phyloP scores from a whole-genome alignment of 2,113 vertebrate genomes.

The Cricetomys ansorgei region DNA sequence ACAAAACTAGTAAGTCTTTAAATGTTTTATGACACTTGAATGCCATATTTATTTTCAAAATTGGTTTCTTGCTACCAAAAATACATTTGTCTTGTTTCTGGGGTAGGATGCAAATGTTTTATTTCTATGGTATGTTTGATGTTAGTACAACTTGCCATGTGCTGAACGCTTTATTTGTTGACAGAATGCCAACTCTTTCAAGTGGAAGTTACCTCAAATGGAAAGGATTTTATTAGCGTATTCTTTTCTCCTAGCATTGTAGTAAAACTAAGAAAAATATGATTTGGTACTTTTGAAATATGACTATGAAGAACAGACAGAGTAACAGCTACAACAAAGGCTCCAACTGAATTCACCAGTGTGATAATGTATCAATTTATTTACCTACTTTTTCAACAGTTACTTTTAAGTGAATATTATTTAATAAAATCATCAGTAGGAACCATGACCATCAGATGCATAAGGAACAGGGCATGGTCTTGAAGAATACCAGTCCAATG shows the following conservation, averaged over 20 bases:
- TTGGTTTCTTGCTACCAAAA: slow-evolving; percentile 69
- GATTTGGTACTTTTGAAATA: slow-evolving; percentile 16
- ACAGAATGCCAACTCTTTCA: slow-evolving; percentile 58
- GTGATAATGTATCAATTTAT: neutral
- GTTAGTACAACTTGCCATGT: slow-evolving; percentile 53
- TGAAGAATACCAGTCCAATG: neutral
- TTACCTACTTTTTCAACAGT: neutral
- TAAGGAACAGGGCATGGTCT: neutral
- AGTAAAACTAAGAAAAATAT: slow-evolving; percentile 39
- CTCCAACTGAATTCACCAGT: neutral
- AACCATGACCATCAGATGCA: neutral
- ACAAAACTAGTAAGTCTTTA: slow-evolving; percentile 47
- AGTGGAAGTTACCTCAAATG: slow-evolving; percentile 53
- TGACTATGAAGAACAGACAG: neutral
- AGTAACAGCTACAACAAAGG: neutral
- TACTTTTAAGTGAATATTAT: slow-evolving; percentile 1
- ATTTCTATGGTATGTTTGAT: slow-evolving; percentile 67
- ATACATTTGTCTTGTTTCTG: slow-evolving; percentile 66
- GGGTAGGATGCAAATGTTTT: slow-evolving; percentile 70
- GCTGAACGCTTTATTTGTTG: slow-evolving; percentile 42
- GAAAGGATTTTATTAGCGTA: slow-evolving; percentile 47
- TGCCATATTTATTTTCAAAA: slow-evolving; percentile 76
- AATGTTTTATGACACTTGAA: slow-evolving; percentile 75
- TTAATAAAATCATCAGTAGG: neutral
- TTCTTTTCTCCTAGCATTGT: neutral